phyloP scores from a whole-genome alignment of 2,797 vertebrate genomes.

The Molossus molossus region DNA sequence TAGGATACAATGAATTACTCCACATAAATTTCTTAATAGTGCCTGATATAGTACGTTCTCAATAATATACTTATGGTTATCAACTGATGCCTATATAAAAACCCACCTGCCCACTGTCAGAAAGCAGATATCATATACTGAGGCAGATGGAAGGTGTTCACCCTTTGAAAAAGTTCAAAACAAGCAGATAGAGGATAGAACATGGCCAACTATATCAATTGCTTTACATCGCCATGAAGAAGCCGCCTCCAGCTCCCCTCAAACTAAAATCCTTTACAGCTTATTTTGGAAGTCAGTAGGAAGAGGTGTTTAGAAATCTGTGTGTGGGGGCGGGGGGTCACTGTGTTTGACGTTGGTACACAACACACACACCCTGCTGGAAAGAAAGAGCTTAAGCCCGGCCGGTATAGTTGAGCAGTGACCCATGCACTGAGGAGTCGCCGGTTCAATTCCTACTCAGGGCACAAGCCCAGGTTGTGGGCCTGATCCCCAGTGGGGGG shows the following conservation, averaged over 20 bases:
- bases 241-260: not conserved
- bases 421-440: no score
- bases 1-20: slow-evolving; percentile 19
- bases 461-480: no score
- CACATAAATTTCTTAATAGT: not conserved
- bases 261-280: not conserved
- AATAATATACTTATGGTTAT: slow-evolving; percentile 3
- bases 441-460: no score
- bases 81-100: not conserved
- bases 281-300: not conserved
- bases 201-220: not conserved
- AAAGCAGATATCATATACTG: not conserved
- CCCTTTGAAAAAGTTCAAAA: not conserved
- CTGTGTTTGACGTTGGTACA: not conserved
- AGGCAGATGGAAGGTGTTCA: not conserved
- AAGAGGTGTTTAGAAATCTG: not conserved
- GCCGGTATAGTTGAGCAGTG: no score
- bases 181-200: not conserved
- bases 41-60: not conserved
- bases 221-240: not conserved
- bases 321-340: not conserved
- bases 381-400: not conserved
- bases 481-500: no score
- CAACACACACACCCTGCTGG: not conserved
- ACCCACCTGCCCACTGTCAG: not conserved